Evolutionary conservation across 2,113 vertebrate genomes (phyloP).

Genomic region (Chroicocephalus ridibundus): DNA sequence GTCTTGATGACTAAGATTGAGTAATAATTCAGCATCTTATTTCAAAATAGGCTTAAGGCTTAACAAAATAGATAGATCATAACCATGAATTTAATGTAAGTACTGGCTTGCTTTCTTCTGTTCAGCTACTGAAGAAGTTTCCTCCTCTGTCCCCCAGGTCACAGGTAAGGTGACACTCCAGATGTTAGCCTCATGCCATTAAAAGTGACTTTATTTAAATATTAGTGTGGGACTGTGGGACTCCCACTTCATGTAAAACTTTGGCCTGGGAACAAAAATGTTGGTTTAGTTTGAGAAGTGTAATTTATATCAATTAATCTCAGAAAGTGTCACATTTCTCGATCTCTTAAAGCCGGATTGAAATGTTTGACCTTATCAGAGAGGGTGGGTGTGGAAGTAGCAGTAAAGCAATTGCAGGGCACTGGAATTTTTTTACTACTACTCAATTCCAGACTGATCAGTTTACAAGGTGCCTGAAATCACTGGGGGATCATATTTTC

Average conservation of each 20-base stretch:
- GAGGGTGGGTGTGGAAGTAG: not conserved
- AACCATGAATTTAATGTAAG: not conserved
- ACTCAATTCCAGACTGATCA: conserved; percentile 27
- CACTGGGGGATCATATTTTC: conserved; percentile 5
- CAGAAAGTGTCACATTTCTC: conserved; percentile 42
- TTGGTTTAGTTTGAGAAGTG: conserved; percentile 34
- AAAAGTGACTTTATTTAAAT: not conserved
- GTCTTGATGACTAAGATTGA: not conserved
- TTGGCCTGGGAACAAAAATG: conserved; percentile 32
- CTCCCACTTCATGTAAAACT: not conserved
- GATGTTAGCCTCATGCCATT: not conserved
- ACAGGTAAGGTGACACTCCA: not conserved
- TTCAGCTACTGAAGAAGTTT: not conserved
- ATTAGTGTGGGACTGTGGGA: not conserved
- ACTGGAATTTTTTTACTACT: conserved; percentile 36
- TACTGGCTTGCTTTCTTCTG: not conserved
- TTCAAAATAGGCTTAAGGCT: not conserved
- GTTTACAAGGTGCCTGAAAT: conserved; percentile 36
- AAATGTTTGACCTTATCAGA: conserved; percentile 30
- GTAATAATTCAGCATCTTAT: not conserved
- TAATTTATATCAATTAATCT: conserved; percentile 53
- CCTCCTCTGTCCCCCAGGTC: not conserved
- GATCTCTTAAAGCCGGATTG: conserved; percentile 4
- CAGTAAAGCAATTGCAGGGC: conserved; percentile 14
- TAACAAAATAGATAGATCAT: not conserved